phyloP scores from a whole-genome alignment of 2,113 vertebrate genomes.

The Campylomormyrus numenius region DNA sequence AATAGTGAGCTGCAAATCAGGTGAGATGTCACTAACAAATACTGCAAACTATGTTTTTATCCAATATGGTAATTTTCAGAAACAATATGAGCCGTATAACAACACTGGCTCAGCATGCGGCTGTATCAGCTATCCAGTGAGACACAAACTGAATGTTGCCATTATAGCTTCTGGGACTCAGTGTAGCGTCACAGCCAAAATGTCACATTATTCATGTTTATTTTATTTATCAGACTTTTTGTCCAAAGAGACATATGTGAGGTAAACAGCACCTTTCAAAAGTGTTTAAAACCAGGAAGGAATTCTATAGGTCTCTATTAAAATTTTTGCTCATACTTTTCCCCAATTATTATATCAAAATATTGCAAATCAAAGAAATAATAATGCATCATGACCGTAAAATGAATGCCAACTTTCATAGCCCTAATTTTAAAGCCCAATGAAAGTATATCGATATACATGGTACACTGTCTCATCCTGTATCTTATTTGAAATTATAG shows the following conservation, averaged over 20 bases:
- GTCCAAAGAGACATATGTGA: background rate
- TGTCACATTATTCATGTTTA: background rate
- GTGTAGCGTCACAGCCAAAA: background rate
- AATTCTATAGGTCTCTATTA: background rate
- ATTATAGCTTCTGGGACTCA: background rate
- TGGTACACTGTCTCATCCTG: background rate
- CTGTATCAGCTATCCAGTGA: background rate
- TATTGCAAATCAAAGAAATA: background rate
- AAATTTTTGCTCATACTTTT: background rate
- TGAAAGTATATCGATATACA: background rate
- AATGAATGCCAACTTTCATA: background rate
- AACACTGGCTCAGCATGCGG: background rate
- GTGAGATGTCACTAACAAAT: background rate
- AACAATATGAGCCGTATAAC: background rate
- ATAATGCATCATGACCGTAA: background rate
- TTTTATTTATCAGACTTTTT: background rate
- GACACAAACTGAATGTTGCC: background rate
- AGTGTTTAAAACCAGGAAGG: background rate
- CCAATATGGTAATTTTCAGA: background rate
- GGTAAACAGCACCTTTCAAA: background rate
- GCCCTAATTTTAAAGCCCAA: background rate
- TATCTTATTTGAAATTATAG: background rate
- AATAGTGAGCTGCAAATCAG: background rate
- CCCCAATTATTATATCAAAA: background rate
- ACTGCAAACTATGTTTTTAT: background rate